phyloP scores from a whole-genome alignment of 2,113 vertebrate species.

The Salvelinus fontinalis region DNA sequence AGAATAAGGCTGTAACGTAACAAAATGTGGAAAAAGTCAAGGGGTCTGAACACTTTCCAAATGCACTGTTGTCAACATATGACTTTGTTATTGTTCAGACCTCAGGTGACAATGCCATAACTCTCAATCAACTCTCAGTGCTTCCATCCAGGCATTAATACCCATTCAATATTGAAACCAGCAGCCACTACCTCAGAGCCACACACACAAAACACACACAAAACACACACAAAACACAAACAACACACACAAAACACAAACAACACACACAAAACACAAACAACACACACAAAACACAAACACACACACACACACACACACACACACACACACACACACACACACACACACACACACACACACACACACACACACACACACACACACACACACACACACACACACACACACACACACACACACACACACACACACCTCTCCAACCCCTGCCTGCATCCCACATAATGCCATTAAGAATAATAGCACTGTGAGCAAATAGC shows the following conservation, averaged over 20 bases:
- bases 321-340: constrained; percentile 3
- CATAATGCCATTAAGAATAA: constrained; percentile 75
- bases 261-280: not conserved
- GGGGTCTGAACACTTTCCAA: no score
- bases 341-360: not conserved
- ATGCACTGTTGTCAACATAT: not conserved
- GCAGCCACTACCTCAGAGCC: not conserved
- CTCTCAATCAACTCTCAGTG: constrained; percentile 66
- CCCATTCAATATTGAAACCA: constrained; percentile 52
- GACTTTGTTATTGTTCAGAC: constrained; percentile 35
- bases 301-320: constrained; percentile 2
- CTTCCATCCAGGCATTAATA: constrained; percentile 55
- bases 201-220: not conserved
- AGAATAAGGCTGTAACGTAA: no score
- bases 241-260: constrained; percentile 3
- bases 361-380: constrained; percentile 4
- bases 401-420: constrained; percentile 1
- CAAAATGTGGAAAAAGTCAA: no score
- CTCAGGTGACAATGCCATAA: constrained; percentile 57
- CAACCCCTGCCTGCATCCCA: constrained; percentile 55
- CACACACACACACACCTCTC: constrained; percentile 37
- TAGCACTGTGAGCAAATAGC: constrained; percentile 71
- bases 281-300: not conserved
- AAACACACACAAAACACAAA: not conserved
- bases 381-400: constrained; percentile 2